phyloP scores from a whole-genome alignment of 2,113 vertebrate genomes.

The Phalacrocorax carbo region DNA sequence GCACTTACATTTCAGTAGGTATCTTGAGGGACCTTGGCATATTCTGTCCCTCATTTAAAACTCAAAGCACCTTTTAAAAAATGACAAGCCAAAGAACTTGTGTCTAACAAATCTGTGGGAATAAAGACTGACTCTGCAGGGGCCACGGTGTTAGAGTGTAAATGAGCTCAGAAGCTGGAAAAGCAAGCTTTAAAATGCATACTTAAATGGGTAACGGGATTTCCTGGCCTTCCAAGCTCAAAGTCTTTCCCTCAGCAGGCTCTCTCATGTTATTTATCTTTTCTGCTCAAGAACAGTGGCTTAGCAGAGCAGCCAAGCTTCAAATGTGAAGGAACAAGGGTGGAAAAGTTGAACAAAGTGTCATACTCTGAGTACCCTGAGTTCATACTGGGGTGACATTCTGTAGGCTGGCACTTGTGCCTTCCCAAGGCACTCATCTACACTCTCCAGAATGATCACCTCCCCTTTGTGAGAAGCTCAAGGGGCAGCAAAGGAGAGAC shows the following conservation, averaged over 20 bases:
- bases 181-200: background rate
- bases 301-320: background rate
- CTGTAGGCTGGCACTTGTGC: background rate
- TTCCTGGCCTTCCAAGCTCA: conserved; percentile 1
- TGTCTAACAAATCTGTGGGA: background rate
- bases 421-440: background rate
- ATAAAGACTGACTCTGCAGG: conserved; percentile 7
- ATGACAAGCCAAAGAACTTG: background rate
- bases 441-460: background rate
- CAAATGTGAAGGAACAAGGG: background rate
- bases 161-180: conserved; percentile 5
- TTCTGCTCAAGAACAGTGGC: background rate
- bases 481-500: background rate
- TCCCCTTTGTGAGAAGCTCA: background rate
- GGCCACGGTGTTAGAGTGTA: background rate
- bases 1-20: background rate
- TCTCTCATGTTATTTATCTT: background rate
- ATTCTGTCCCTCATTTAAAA: conserved; percentile 24
- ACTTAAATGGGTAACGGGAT: background rate
- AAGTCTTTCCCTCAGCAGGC: conserved; percentile 15
- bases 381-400: background rate
- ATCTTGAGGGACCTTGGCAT: background rate
- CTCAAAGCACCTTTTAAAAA: conserved; percentile 8
- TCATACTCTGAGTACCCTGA: background rate
- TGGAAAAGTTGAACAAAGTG: background rate